A percentile compares a stretch with the other conserved stretches of the same genome.
These are phyloP conservation scores for Ecliptopera silaceata DNA, from an alignment of 2,888 invertebrate genomes.

Conservation along the genomic window DNA sequence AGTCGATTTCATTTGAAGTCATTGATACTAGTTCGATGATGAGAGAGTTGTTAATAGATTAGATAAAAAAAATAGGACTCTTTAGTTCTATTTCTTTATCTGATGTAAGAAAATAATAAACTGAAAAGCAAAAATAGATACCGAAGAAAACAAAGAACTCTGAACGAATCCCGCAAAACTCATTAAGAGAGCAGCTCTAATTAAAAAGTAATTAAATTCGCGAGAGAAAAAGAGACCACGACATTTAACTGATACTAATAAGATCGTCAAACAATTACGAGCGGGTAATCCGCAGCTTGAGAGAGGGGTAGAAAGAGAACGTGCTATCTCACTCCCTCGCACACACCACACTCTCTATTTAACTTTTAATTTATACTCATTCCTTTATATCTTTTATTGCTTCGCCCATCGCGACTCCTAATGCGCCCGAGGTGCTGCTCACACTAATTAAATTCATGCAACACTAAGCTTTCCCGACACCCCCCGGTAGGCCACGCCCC, in stretches of 20 bases:
- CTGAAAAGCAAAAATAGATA: slow-evolving; percentile 43
- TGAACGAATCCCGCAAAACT: slow-evolving; percentile 64
- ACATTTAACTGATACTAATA: slow-evolving; percentile 84
- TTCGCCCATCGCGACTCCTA: slow-evolving; percentile 83
- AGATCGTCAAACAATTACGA: slow-evolving; percentile 83
- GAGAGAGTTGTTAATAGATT: no score
- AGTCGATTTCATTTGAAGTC: no score
- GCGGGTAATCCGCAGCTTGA: slow-evolving; percentile 58
- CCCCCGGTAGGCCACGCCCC: slow-evolving; percentile 51
- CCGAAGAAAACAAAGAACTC: slow-evolving; percentile 51
- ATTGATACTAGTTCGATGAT: no score
- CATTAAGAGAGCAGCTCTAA: slow-evolving; percentile 73
- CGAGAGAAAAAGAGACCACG: slow-evolving; percentile 79
- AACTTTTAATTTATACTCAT: slow-evolving; percentile 84
- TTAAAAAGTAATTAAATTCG: slow-evolving; percentile 82
- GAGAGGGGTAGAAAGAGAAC: slow-evolving; percentile 44
- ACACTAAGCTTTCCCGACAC: slow-evolving; percentile 72
- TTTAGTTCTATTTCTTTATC: no score
- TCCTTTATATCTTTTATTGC: slow-evolving; percentile 84
- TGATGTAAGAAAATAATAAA: no score
- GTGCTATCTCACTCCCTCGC: slow-evolving; percentile 49
- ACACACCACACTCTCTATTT: slow-evolving; percentile 74
- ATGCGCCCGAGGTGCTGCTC: slow-evolving; percentile 82
- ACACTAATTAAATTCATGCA: slow-evolving; percentile 83
- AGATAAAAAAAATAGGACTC: no score